Base-by-base conservation (phyloP, 1,140 invertebrate genomes). In the Armadillidium nasatum region DNA sequence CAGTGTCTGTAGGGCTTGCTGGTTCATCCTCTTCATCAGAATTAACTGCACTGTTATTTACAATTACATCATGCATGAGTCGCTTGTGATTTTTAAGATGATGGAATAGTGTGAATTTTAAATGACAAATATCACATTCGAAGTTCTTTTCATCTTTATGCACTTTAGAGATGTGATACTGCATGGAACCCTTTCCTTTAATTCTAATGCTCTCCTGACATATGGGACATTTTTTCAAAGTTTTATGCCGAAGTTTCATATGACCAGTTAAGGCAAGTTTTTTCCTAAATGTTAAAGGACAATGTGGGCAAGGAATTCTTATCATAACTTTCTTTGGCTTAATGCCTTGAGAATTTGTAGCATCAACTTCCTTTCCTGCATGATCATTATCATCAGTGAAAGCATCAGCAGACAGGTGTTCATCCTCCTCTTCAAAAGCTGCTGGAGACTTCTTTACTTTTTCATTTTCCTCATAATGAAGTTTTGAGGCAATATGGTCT, bases 11-110 rank as follows among this genome's bases (percentile, higher is more conserved):
- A 3, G 15, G 60, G 60, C 60, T 66, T n/a, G 21, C 60, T n/a
- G 60, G 21, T 66, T 66, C 69, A 19, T 71, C 69, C 1, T 71
- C 43, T 2, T n/a, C 66, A 75, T 60, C 73, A 68, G 68, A 75
- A 13, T 67, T 60, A 23, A 13, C 22, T 44, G 11, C 45, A 15
- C 15, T 23, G 15, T 15, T 60, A 43, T 21, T 15, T 10, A 15
- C 69, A 15, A 19, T n/a, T n/a, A n/a, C 43, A 15, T 66, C 72
- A 67, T n/a, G 66, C 50, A 43, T 23, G 60, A 81, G 46, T 46
- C 77, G 67, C 19, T 77, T 76, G 60, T 81, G 80, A 66, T 81
- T 81, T 68, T 68, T 81, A 19, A 81, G 74, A 67, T 81, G 80
- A 54, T 81, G 80, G 9, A 76, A 72, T 43, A 81, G 70, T 19